Evolutionary conservation across 2,888 invertebrate species (phyloP), one percentile per base, ranked within the genome.

Genomic region (Rhingia rostrata): DNA sequence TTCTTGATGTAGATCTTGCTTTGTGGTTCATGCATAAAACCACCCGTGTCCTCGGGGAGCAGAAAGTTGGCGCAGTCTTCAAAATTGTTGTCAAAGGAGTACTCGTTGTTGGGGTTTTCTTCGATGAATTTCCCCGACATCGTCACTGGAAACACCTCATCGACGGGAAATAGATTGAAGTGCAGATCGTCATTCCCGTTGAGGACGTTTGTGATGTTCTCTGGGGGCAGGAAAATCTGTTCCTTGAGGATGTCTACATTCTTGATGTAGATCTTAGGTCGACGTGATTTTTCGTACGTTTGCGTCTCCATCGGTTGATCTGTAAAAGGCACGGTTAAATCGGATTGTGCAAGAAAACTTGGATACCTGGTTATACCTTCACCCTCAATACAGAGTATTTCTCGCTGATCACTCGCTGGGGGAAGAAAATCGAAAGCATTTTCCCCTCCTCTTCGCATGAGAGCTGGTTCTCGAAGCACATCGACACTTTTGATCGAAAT

Each of bases 401-500:
- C 69, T 22, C 45, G 69, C 22, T 73, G 78, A 7, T 61, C 22
- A 10, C 39, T 43, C 9, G 64, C 12, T 7, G 64, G 39, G 33
- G 49, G 78, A 10, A 53, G 56, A 22, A 70, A 81, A 51, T 79
- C 85, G 12, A 87, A 85, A 37, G 49, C 86, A 32, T 87, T 87
- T 66, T 88, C 80, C 45, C 87, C 89, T 22, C 90, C 88, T 10
- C 88, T 88, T 41, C 88, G 88, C 86, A 90, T 66, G 32, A 90
- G 61, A 0, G 88, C 88, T 0, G 91, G 90, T 61, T 91, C 91
- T 0, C 90, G 83, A 2, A 91, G 86, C 3, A 91, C 90, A 77
- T 91, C 91, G 4, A 91, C 91, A 75, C 91, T 91, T 81, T 91
- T 90, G 12, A 91, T 91, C 1, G 90, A 91, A 47, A 91, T 91